Conservation (phyloP, 2,797 vertebrate genomes). For the Sardinella longiceps region DNA sequence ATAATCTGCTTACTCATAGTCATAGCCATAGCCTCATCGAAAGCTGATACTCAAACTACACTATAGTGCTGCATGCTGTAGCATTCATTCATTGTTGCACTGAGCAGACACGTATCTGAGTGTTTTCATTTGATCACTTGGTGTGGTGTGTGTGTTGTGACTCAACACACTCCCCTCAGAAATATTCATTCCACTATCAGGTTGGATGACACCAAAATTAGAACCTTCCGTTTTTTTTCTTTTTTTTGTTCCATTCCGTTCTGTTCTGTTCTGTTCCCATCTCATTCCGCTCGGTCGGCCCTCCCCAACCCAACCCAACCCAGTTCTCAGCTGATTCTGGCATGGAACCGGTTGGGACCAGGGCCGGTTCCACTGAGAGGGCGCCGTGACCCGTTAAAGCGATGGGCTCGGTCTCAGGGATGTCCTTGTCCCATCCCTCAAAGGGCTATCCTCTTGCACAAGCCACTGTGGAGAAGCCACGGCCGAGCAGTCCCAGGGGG, state of each 20-base stretch:
- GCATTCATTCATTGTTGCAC: background rate
- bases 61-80: background rate
- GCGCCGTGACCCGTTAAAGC: background rate
- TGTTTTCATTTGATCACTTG: background rate
- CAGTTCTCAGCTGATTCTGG: background rate
- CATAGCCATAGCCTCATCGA: background rate
- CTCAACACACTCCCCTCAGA: background rate
- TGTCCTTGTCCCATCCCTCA: slow-evolving; percentile 1
- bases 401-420: background rate
- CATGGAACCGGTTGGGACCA: background rate
- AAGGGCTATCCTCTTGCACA: slow-evolving; percentile 12
- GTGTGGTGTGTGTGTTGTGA: background rate
- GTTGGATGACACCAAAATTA: background rate
- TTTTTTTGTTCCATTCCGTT: background rate
- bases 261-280: background rate
- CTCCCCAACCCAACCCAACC: background rate
- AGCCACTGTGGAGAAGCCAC: background rate
- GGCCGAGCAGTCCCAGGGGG: background rate
- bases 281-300: background rate
- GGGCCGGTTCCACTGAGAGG: background rate
- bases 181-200: background rate
- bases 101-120: background rate
- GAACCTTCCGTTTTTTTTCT: background rate
- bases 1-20: background rate
- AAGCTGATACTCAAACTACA: background rate